phyloP scores from a whole-genome alignment of 2,888 invertebrate species.

The Odontocolon sp. region DNA sequence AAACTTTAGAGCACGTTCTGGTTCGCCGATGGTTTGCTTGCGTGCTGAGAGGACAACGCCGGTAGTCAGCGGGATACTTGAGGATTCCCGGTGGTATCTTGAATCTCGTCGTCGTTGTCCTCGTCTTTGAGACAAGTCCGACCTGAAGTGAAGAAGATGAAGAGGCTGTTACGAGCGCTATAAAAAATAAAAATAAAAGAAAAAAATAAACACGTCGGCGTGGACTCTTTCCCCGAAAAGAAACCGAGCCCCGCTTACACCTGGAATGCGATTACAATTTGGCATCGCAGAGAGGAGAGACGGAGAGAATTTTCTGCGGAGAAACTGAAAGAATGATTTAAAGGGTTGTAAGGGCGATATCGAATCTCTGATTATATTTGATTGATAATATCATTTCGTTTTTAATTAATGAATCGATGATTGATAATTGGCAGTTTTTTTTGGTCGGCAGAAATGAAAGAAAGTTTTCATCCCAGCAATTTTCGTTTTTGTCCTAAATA shows the following conservation, averaged over 20 bases:
- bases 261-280: constrained; percentile 41
- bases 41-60: constrained; percentile 21
- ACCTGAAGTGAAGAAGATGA: constrained; percentile 55
- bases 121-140: background rate
- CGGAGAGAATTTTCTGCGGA: background rate
- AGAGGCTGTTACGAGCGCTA: constrained; percentile 36
- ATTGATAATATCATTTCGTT: background rate
- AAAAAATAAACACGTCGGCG: constrained; percentile 1
- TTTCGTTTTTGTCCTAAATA: too few species aligned
- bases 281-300: constrained; percentile 2
- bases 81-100: constrained; percentile 40
- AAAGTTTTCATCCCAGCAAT: background rate
- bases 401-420: background rate
- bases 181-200: too few species aligned
- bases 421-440: background rate
- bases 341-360: too few species aligned
- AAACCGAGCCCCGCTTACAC: constrained; percentile 28
- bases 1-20: background rate
- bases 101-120: constrained; percentile 44
- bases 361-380: background rate
- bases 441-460: background rate
- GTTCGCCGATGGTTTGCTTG: background rate
- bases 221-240: constrained; percentile 39
- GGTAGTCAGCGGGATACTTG: constrained; percentile 20
- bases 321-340: background rate